These are phyloP conservation scores for Stenoptilia bipunctidactyla DNA, from an alignment of 2,888 invertebrate species.

Conservation along the genomic window DNA sequence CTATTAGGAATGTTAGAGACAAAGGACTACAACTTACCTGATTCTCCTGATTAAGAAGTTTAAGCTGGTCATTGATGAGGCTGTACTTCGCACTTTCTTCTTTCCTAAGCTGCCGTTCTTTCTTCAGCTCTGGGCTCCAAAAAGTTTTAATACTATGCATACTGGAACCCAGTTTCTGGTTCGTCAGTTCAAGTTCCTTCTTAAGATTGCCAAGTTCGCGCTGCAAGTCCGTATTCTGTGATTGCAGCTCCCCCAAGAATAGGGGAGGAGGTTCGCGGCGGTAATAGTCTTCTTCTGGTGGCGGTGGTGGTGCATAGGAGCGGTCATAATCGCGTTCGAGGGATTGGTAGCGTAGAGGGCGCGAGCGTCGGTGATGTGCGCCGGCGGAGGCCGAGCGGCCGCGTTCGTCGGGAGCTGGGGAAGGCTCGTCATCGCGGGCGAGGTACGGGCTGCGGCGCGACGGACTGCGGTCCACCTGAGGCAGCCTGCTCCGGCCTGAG, in stretches of 20 bases:
- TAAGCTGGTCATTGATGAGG: conserved; percentile 96
- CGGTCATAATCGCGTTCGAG: conserved; percentile 85
- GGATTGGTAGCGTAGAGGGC: conserved; percentile 82
- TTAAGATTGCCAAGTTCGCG: conserved; percentile 90
- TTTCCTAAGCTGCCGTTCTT: conserved; percentile 95
- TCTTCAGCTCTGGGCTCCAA: conserved; percentile 99
- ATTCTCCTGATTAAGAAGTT: conserved; percentile 95
- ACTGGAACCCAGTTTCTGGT: conserved; percentile 96
- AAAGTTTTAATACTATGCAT: conserved; percentile 99
- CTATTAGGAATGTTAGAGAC: too few species aligned
- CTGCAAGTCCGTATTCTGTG: conserved; percentile 95
- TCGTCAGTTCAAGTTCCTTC: conserved; percentile 94
- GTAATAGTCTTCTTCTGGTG: conserved; percentile 75
- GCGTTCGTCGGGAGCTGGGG: conserved; percentile 86
- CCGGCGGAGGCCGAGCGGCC: conserved; percentile 80
- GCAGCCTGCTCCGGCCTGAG: conserved; percentile 74
- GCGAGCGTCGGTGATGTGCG: conserved; percentile 81
- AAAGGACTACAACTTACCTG: conserved; percentile 76
- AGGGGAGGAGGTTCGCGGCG: conserved; percentile 73
- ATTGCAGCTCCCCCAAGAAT: conserved; percentile 89
- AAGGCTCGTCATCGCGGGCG: conserved; percentile 83
- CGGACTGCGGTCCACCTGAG: conserved; percentile 92
- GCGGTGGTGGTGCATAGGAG: conserved; percentile 91
- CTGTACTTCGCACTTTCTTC: conserved; percentile 98
- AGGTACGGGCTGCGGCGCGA: conserved; percentile 86